Evolutionary conservation across 2,888 invertebrate species (phyloP).

Genomic region (Erpobdella octoculata): DNA sequence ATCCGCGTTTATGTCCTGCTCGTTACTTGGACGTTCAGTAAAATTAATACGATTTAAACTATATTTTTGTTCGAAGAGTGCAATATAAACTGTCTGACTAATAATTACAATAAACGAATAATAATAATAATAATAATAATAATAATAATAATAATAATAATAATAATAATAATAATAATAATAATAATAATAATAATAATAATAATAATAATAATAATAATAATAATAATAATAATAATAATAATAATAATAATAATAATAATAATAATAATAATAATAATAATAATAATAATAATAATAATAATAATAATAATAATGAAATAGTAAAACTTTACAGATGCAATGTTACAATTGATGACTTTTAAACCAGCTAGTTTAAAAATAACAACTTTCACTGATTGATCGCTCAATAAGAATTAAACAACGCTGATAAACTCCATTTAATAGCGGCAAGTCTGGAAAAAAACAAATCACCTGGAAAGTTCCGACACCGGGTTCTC

Average conservation of each 20-base stretch:
- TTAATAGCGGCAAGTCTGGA: too few relatives aligned
- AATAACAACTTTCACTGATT: background rate
- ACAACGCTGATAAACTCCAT: too few relatives aligned
- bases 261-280: background rate
- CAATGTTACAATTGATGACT: background rate
- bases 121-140: background rate
- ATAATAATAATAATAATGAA: background rate
- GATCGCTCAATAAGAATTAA: too few relatives aligned
- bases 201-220: background rate
- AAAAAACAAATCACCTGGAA: too few relatives aligned
- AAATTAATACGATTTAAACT: too few relatives aligned
- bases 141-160: background rate
- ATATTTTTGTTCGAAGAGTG: too few relatives aligned
- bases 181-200: background rate
- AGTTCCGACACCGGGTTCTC: slow-evolving; percentile 75
- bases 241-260: background rate
- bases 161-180: background rate
- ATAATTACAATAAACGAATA: background rate
- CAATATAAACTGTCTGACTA: background rate
- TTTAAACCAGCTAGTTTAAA: background rate
- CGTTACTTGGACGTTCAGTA: too few relatives aligned
- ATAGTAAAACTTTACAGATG: background rate
- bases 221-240: background rate
- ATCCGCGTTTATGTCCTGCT: too few relatives aligned
- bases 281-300: background rate